These are phyloP conservation scores for Eudasyphora cyanicolor DNA, from an alignment of 2,888 invertebrate genomes.

Conservation along the genomic window DNA sequence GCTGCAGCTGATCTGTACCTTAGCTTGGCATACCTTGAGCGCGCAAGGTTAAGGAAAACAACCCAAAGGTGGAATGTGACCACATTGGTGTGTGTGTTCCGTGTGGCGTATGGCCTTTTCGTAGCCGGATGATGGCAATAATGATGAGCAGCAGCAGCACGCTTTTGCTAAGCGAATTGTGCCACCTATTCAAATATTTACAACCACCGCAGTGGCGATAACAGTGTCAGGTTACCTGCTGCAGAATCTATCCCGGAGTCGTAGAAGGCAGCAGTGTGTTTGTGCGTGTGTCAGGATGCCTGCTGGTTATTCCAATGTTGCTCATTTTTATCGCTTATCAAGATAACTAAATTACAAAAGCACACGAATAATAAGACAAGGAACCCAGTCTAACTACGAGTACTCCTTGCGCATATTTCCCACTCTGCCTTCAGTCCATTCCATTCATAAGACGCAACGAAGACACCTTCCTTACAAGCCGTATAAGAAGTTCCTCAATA, in stretches of 20 bases:
- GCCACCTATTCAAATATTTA: slow-evolving; percentile 64
- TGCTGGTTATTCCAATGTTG: slow-evolving; percentile 63
- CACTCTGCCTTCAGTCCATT: not conserved
- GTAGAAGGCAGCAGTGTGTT: not conserved
- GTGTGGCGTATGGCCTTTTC: not conserved
- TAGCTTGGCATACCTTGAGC: no score
- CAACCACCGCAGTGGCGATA: slow-evolving; percentile 59
- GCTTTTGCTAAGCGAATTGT: slow-evolving; percentile 60
- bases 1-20: not conserved
- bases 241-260: slow-evolving; percentile 31
- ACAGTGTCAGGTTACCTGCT: slow-evolving; percentile 62
- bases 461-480: not conserved
- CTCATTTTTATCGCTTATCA: slow-evolving; percentile 66
- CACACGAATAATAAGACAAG: slow-evolving; percentile 61
- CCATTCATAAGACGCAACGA: not conserved
- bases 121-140: slow-evolving; percentile 33
- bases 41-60: not conserved
- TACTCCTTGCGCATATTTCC: not conserved
- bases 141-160: slow-evolving; percentile 42
- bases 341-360: slow-evolving; percentile 66
- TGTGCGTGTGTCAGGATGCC: slow-evolving; percentile 50
- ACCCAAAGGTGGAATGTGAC: not conserved
- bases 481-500: slow-evolving; percentile 47
- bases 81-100: not conserved
- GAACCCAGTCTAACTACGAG: not conserved